These are phyloP conservation scores for Masticophis lateralis DNA, from an alignment of 2,797 vertebrate species.

Conservation along the genomic window DNA sequence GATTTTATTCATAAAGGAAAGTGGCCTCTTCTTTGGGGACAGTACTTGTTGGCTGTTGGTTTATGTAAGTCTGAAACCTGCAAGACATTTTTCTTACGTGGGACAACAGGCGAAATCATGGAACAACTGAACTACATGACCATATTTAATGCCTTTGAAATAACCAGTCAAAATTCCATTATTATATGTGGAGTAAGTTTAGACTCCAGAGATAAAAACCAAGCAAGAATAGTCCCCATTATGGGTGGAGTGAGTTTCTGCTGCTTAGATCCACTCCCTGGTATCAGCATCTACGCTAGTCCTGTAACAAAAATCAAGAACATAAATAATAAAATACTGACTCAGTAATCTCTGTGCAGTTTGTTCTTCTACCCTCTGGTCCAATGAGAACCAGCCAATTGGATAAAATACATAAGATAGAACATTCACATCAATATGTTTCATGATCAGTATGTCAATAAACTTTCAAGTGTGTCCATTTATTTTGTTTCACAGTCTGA, in stretches of 20 bases:
- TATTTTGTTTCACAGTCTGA: neutral
- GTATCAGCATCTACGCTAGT: neutral
- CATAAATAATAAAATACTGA: neutral
- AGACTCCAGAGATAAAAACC: neutral
- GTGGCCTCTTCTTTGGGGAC: neutral
- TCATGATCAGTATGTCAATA: neutral
- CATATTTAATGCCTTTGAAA: neutral
- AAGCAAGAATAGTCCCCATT: neutral
- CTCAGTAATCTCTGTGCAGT: neutral
- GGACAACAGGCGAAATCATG: neutral
- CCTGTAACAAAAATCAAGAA: neutral
- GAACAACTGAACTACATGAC: neutral
- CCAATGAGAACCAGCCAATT: neutral
- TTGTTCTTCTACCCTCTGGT: neutral
- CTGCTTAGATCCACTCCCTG: neutral
- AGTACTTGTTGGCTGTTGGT: slow-evolving; percentile 12
- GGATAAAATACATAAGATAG: neutral
- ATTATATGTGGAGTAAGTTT: neutral
- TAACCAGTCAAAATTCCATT: neutral
- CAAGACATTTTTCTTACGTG: neutral
- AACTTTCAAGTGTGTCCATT: neutral
- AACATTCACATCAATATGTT: neutral
- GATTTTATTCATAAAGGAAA: slow-evolving; percentile 7
- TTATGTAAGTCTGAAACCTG: neutral
- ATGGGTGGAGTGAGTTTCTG: neutral